phyloP scores from a whole-genome alignment of 2,888 invertebrate genomes.

The Andrena fulva region DNA sequence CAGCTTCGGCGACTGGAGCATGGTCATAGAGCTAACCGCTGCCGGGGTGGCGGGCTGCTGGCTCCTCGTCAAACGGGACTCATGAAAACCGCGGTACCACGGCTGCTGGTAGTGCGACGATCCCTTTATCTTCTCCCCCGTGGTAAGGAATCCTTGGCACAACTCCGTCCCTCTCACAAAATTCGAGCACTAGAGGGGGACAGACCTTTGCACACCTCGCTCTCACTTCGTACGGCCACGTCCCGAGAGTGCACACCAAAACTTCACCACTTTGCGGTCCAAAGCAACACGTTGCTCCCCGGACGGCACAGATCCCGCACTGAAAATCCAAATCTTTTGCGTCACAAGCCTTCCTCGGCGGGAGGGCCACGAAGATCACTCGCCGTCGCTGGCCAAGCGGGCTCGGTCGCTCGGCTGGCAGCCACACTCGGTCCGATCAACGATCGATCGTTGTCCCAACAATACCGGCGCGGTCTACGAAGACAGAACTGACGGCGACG shows the following conservation, averaged over 20 bases:
- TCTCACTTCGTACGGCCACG: neutral
- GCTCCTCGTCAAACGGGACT: constrained; percentile 75
- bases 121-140: constrained; percentile 65
- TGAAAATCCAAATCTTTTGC: constrained; percentile 2
- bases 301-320: neutral
- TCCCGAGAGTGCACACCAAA: neutral
- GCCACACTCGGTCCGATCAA: constrained; percentile 43
- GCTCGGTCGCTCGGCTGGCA: neutral
- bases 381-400: neutral
- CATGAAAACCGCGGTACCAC: constrained; percentile 75
- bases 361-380: no score
- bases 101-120: constrained; percentile 67
- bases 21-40: constrained; percentile 81
- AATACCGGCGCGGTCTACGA: constrained; percentile 59
- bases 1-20: constrained; percentile 84
- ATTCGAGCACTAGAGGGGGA: neutral
- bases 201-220: neutral
- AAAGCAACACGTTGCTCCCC: no score
- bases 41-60: constrained; percentile 70
- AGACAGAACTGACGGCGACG: constrained; percentile 14
- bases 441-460: constrained; percentile 76
- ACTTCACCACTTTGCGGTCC: no score
- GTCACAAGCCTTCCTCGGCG: neutral
- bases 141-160: constrained; percentile 11
- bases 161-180: neutral